These are phyloP conservation scores for Oegoconia quadripuncta DNA, from an alignment of 2,888 invertebrate genomes.

Conservation along the genomic window DNA sequence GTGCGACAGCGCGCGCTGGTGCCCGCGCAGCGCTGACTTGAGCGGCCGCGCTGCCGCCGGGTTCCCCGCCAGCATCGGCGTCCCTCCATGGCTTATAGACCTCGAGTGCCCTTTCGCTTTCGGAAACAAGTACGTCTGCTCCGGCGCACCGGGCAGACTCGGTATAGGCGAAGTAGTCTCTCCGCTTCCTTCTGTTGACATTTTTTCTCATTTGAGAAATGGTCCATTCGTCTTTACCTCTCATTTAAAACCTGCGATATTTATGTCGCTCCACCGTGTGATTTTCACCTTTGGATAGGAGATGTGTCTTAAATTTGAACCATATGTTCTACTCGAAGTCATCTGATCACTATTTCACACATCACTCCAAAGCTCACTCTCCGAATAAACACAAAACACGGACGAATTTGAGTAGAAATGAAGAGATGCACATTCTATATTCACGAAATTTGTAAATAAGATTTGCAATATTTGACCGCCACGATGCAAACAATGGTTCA, in stretches of 20 bases:
- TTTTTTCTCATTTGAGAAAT: slow-evolving; percentile 81
- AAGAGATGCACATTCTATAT: slow-evolving; percentile 29
- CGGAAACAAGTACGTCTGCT: slow-evolving; percentile 75
- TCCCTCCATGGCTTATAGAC: slow-evolving; percentile 92
- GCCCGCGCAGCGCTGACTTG: slow-evolving; percentile 85
- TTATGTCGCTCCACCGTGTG: slow-evolving; percentile 37
- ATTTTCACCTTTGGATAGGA: slow-evolving; percentile 34
- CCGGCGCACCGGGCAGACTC: slow-evolving; percentile 73
- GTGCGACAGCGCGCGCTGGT: slow-evolving; percentile 92
- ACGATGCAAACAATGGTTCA: slow-evolving; percentile 45
- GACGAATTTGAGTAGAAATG: slow-evolving; percentile 27
- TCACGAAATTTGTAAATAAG: slow-evolving; percentile 26
- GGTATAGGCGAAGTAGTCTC: slow-evolving; percentile 72
- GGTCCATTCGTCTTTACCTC: slow-evolving; percentile 52
- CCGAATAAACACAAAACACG: slow-evolving; percentile 33
- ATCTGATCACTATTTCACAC: slow-evolving; percentile 65
- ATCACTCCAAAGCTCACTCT: slow-evolving; percentile 50
- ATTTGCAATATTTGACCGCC: slow-evolving; percentile 35
- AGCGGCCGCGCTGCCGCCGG: slow-evolving; percentile 81
- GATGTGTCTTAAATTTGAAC: slow-evolving; percentile 50
- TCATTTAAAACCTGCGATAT: slow-evolving; percentile 63
- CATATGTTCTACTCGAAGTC: slow-evolving; percentile 73
- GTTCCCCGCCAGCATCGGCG: slow-evolving; percentile 66
- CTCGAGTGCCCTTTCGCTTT: slow-evolving; percentile 84
- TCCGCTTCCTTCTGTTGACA: slow-evolving; percentile 84